Conservation (phyloP, 2,113 vertebrate species). For the Aythya baeri region DNA sequence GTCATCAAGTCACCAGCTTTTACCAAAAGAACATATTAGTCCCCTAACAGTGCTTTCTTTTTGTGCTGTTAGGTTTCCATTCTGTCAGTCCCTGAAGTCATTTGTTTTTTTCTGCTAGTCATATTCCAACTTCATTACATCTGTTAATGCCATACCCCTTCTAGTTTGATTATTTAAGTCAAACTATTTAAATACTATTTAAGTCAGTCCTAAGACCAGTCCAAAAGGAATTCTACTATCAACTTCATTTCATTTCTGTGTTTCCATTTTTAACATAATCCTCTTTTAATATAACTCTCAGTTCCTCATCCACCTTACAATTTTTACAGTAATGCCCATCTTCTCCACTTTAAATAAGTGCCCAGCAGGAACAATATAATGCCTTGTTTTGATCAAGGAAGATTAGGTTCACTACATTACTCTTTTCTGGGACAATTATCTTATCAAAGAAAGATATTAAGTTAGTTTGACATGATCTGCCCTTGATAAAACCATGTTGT, state of each 20-base stretch:
- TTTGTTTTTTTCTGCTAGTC: not conserved
- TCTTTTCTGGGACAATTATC: conserved; percentile 45
- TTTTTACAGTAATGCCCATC: not conserved
- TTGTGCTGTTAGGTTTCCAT: not conserved
- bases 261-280: not conserved
- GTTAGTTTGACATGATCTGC: conserved; percentile 50
- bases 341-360: not conserved
- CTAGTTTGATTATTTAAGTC: not conserved
- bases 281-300: not conserved
- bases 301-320: not conserved
- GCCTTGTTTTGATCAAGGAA: not conserved
- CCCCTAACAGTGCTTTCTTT: not conserved
- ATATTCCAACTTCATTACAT: not conserved
- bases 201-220: not conserved
- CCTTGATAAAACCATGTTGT: conserved; percentile 36
- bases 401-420: conserved; percentile 42
- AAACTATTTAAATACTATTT: not conserved
- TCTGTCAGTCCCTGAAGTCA: not conserved
- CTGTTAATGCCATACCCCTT: not conserved
- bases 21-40: not conserved
- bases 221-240: not conserved
- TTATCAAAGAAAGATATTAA: conserved; percentile 58
- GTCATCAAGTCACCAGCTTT: not conserved
- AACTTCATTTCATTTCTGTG: not conserved
- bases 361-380: not conserved